These are phyloP conservation scores for Drosophila kepulauana DNA, from an alignment of 1,140 invertebrate species.

Conservation along the genomic window DNA sequence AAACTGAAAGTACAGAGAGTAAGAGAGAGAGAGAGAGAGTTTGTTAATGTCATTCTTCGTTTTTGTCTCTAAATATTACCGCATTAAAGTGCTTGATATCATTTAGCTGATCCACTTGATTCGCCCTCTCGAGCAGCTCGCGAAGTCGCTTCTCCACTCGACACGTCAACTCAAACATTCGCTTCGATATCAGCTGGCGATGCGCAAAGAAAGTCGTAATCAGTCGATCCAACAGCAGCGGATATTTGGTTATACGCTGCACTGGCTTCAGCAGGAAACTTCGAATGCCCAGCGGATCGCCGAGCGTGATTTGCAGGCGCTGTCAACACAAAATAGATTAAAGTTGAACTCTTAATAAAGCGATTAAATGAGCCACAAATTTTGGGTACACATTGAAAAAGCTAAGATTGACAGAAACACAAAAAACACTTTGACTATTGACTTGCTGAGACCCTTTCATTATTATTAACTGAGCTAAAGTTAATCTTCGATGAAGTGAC, in stretches of 20 bases:
- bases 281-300: constrained; percentile 38
- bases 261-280: constrained; percentile 51
- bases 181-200: constrained; percentile 33
- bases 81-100: constrained; percentile 47
- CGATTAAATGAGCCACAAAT: not conserved
- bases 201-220: constrained; percentile 34
- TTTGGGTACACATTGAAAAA: too few species aligned
- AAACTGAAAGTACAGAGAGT: constrained; percentile 2
- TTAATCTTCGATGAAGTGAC: too few species aligned
- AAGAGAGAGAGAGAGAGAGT: not conserved
- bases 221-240: constrained; percentile 25
- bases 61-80: constrained; percentile 5
- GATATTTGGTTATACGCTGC: constrained; percentile 45
- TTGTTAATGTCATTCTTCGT: too few species aligned
- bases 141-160: constrained; percentile 37
- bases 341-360: not conserved
- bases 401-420: too few species aligned
- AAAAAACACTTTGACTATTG: too few species aligned
- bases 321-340: not conserved
- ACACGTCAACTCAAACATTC: constrained; percentile 27
- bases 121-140: constrained; percentile 39
- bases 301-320: constrained; percentile 44
- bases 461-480: too few species aligned
- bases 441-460: too few species aligned
- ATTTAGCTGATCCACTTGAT: constrained; percentile 53